Conservation (phyloP, 2,113 vertebrate species). For the Otocyon megalotis region DNA sequence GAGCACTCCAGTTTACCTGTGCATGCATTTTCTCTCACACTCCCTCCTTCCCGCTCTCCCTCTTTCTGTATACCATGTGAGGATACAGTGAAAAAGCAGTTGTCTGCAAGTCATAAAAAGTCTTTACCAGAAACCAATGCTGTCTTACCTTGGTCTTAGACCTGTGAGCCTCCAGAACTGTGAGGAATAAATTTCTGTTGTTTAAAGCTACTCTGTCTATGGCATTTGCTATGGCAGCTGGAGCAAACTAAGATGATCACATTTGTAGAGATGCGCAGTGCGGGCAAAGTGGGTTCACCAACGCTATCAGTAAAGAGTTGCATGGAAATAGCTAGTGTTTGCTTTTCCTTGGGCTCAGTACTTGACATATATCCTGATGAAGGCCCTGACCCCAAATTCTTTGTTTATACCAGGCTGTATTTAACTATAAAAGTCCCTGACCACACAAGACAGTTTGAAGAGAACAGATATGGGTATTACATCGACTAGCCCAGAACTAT, state of each 20-base stretch:
- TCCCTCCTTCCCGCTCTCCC: neutral
- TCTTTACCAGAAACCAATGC: neutral
- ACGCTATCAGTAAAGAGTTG: neutral
- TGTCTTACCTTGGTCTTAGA: neutral
- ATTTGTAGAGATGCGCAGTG: neutral
- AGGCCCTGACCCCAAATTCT: neutral
- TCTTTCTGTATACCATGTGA: neutral
- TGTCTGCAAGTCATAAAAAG: neutral
- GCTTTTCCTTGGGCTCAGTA: neutral
- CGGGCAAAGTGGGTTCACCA: neutral
- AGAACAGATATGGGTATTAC: neutral
- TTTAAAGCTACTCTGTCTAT: neutral
- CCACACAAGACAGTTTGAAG: neutral
- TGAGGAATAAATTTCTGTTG: slow-evolving; percentile 1
- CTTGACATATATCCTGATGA: neutral
- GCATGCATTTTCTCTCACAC: neutral
- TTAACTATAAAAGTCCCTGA: neutral
- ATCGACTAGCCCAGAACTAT: neutral
- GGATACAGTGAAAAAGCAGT: neutral
- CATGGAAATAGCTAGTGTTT: neutral
- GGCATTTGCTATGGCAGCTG: neutral
- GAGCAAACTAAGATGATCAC: neutral
- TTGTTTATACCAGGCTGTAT: neutral
- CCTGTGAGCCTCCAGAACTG: neutral
- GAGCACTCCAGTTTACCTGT: neutral